Evolutionary conservation across 2,888 invertebrate genomes (phyloP).

Genomic region (Napeogenes sylphis): DNA sequence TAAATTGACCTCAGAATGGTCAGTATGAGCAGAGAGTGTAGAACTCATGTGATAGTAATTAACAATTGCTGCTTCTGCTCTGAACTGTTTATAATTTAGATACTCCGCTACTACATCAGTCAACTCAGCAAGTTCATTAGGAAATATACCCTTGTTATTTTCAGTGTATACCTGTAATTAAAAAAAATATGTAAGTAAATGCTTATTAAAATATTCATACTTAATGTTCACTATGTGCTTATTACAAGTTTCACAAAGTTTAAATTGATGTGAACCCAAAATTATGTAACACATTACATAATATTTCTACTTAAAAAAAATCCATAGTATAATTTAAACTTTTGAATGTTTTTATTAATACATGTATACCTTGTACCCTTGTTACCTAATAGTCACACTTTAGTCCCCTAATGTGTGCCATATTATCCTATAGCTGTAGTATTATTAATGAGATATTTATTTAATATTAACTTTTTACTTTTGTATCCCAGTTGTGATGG

Average conservation of each 20-base stretch:
- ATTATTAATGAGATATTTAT: conserved; percentile 8
- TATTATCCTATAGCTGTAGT: conserved; percentile 12
- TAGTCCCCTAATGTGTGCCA: too few species aligned
- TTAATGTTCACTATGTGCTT: too few species aligned
- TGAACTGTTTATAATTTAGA: conserved; percentile 79
- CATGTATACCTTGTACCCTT: too few species aligned
- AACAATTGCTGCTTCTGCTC: conserved; percentile 95
- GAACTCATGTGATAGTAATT: conserved; percentile 97
- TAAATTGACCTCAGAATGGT: conserved; percentile 92
- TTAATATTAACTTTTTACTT: conserved; percentile 76
- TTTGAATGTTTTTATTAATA: too few species aligned
- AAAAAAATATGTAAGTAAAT: conserved; percentile 21
- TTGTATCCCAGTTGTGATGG: conserved; percentile 98
- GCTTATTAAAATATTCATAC: too few species aligned
- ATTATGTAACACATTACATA: too few species aligned
- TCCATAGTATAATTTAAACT: too few species aligned
- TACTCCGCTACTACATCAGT: conserved; percentile 79
- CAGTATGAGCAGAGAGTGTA: conserved; percentile 94
- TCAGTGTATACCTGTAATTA: conserved; percentile 82
- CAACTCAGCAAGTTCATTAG: conserved; percentile 82
- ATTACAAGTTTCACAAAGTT: too few species aligned
- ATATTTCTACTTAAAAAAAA: too few species aligned
- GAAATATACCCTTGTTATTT: conserved; percentile 81
- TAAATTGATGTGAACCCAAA: too few species aligned
- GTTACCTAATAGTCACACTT: too few species aligned